Evolutionary conservation across 2,797 vertebrate genomes (phyloP), one percentile per base, ranked within the genome.

Genomic region (Anguilla obscura): DNA sequence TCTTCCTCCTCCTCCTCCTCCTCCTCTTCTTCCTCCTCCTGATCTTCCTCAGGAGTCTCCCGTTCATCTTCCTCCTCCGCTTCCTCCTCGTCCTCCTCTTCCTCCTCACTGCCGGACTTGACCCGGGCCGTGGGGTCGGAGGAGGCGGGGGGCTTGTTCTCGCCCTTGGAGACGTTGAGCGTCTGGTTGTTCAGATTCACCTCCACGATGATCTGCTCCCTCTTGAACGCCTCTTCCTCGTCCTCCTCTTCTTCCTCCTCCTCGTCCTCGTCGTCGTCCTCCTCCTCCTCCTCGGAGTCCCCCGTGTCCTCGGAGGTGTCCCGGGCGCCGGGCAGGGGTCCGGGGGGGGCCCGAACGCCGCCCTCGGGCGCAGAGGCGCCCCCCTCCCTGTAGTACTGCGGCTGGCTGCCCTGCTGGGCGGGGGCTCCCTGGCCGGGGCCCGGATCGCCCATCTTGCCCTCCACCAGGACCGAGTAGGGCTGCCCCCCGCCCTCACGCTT

Each of bases 171-270:
- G 1, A 99, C 99, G 86, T 99, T 97, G 94, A 99, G 97, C 0
- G 98, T 99, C 96, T 99, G 98, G 95, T 99, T 99, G 96, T 99
- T 99, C 94, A 99, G 96, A 95, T 99, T 99, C 89, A 99, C 98
- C 96, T 99, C 99, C 54, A 99, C 98, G 89, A 99, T 99, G 93
- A 99, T 99, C 96, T 99, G 98, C 92, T 98, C 98, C 89, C 97
- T 97, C 95, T 99, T 99, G 94, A 98, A 96, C 90, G 96, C 97
- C 86, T 97, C 96, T 84, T 97, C 96, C 88, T 96, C 97, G 79
- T 96, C 96, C 7, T 92, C 88, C 0, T 93, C 93, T 58, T 94
- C 95, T 0, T 91, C 94, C 0, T 94, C 95, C 0, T 95, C 97
- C 45, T 96, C 96, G 90, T 94, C 95, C 0, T 95, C 97, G 50